Base-by-base conservation (phyloP, 2,888 invertebrate species). In the Sphaeridia pumilis region DNA sequence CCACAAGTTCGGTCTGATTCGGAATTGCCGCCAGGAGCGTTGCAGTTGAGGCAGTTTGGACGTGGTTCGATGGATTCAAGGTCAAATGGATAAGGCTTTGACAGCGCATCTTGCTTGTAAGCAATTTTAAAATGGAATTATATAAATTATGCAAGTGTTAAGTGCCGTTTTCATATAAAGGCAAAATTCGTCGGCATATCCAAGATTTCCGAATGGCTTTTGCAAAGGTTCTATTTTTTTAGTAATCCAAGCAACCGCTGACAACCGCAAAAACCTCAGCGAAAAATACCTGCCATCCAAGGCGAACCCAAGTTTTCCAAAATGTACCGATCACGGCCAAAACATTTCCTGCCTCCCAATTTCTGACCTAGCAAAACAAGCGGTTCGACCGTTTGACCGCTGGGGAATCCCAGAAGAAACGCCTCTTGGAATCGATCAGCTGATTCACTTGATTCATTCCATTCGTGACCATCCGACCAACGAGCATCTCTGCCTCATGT, bases 401-500 rank as follows among this genome's bases (percentile, higher is more conserved):
- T 63, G 63, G 63, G 63, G 61, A 1, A 60, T 63, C 20, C 55
- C 58, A 4, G 54, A 58, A 41, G 55, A 58, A 27, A 49, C 46
- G 7, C 46, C 58, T 1, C 50, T 63, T n/a, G 35, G 54, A 10
- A 49, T 56, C 26, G 58, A 58, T 1, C 54, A 58, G 24, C 52
- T 63, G 2, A 55, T 59, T 44, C 27, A 38, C 2, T 48, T 63
- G 25, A 59, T 61, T 54, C 44, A 53, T 24, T 41, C 48, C 27
- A 61, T 63, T 24, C 58, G 59, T 48, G 31, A 53, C 5, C 56
- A 58, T 50, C 56, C 56, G 17, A 58, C 52, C 3, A 61, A 61
- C 48, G 60, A 63, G 17, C 61, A 63, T 42, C 46, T 63, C 25
- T 59, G 57, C 45, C 46, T 63, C 2, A 47, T 58, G 17, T 54